Conservation (phyloP, 2,113 vertebrate genomes). For the Notechis scutatus region DNA sequence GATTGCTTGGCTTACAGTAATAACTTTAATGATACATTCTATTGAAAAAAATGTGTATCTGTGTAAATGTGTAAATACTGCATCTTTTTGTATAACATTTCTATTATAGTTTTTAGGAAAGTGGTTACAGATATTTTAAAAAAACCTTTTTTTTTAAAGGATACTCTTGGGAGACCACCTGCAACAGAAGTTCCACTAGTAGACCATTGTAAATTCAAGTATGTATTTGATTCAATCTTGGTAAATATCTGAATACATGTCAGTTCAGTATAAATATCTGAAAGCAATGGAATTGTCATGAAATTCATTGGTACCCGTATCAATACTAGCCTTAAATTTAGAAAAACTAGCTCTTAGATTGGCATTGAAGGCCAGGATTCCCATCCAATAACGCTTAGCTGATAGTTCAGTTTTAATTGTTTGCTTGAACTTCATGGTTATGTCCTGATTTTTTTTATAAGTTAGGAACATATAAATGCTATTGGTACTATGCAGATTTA, state of each 20-base stretch:
- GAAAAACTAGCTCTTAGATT: not conserved
- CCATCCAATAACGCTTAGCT: not conserved
- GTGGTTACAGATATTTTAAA: not conserved
- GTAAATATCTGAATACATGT: not conserved
- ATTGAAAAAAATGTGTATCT: slow-evolving; percentile 13
- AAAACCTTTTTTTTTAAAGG: slow-evolving; percentile 67
- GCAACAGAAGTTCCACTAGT: slow-evolving; percentile 91
- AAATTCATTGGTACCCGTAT: not conserved
- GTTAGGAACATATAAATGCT: not conserved
- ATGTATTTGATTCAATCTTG: slow-evolving; percentile 53
- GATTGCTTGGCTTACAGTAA: not conserved
- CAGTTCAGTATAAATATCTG: not conserved
- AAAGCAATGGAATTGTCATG: not conserved
- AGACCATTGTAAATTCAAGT: slow-evolving; percentile 98
- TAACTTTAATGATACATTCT: slow-evolving; percentile 14
- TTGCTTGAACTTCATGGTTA: not conserved
- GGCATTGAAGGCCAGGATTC: no score
- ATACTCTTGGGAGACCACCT: slow-evolving; percentile 89
- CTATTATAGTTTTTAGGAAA: slow-evolving; percentile 20
- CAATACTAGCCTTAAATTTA: not conserved
- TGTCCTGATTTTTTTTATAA: not conserved
- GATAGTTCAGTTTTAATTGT: not conserved
- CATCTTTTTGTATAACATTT: not conserved
- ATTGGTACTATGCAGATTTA: not conserved
- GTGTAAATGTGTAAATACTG: not conserved